Conservation (phyloP, 2,888 invertebrate genomes). For the Drosophila ustulata region DNA sequence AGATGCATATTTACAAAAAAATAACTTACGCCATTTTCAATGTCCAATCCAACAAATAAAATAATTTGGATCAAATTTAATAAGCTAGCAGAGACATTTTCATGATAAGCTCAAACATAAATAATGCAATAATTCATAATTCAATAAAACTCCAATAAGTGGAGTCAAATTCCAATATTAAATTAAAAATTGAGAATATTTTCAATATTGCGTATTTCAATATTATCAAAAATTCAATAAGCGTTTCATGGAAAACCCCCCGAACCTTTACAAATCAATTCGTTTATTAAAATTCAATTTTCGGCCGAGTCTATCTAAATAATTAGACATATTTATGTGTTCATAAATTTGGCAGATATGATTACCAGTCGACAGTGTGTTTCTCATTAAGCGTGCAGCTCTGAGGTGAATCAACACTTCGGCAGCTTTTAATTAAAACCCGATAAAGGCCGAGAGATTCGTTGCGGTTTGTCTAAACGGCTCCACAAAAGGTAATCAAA, state of each 20-base stretch:
- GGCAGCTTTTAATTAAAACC: conserved; percentile 73
- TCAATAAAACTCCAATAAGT: too few relatives aligned
- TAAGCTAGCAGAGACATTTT: too few relatives aligned
- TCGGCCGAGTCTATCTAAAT: conserved; percentile 59
- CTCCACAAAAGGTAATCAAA: conserved; percentile 38
- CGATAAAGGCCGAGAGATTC: conserved; percentile 66
- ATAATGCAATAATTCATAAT: too few relatives aligned
- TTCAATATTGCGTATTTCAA: background rate
- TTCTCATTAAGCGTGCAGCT: conserved; percentile 35
- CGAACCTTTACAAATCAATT: conserved; percentile 14
- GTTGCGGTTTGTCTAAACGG: conserved; percentile 68
- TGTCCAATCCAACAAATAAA: too few relatives aligned
- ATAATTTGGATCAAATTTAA: too few relatives aligned
- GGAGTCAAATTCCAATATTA: too few relatives aligned
- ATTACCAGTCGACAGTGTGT: conserved; percentile 40
- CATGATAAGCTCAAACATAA: too few relatives aligned
- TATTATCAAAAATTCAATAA: background rate
- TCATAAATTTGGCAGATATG: conserved; percentile 72
- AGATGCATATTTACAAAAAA: too few relatives aligned
- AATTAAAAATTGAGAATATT: too few relatives aligned
- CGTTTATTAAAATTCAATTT: conserved; percentile 24
- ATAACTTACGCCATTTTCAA: too few relatives aligned
- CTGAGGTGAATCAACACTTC: conserved; percentile 45
- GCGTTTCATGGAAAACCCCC: background rate
- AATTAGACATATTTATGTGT: conserved; percentile 79